A percentile compares a stretch with the other conserved stretches of the same genome.
Conservation (phyloP, 1,140 invertebrate species). For the Lutraria rhynchaena region DNA sequence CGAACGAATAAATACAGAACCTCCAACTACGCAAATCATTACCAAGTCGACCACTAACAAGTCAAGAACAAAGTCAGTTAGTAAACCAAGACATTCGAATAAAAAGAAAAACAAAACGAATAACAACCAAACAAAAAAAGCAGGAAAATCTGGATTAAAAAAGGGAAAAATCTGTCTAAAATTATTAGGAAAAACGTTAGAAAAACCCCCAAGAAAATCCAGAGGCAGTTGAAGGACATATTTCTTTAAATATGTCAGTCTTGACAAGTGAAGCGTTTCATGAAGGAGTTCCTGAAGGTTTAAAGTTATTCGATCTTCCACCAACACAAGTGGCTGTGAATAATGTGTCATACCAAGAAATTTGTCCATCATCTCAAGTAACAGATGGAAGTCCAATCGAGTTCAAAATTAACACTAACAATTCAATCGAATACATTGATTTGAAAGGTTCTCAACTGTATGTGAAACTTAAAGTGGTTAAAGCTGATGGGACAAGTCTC, state of each 20-base stretch:
- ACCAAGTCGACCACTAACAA: background rate
- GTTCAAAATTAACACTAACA: background rate
- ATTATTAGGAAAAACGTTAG: background rate
- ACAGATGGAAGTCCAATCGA: background rate
- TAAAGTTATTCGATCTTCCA: background rate
- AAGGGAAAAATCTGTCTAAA: background rate
- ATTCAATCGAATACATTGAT: constrained; percentile 2
- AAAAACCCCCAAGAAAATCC: background rate
- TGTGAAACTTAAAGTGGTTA: constrained; percentile 4
- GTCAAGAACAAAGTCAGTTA: background rate
- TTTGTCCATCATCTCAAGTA: constrained; percentile 4
- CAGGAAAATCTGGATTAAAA: background rate
- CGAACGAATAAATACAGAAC: constrained; percentile 24
- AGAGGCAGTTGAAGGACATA: background rate
- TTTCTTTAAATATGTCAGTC: constrained; percentile 38
- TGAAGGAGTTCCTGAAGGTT: constrained; percentile 45
- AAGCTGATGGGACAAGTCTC: constrained; percentile 2
- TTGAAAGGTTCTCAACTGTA: constrained; percentile 6
- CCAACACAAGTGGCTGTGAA: background rate
- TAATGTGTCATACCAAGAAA: background rate
- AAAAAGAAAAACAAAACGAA: background rate
- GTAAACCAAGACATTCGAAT: too few relatives aligned
- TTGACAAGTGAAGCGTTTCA: constrained; percentile 40
- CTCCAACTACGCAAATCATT: background rate
- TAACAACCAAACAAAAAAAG: background rate